Percentiles rank a stretch among this genome's conserved stretches.
Evolutionary conservation across 1,140 invertebrate species (phyloP).

Genomic region (Marisa cornuarietis): DNA sequence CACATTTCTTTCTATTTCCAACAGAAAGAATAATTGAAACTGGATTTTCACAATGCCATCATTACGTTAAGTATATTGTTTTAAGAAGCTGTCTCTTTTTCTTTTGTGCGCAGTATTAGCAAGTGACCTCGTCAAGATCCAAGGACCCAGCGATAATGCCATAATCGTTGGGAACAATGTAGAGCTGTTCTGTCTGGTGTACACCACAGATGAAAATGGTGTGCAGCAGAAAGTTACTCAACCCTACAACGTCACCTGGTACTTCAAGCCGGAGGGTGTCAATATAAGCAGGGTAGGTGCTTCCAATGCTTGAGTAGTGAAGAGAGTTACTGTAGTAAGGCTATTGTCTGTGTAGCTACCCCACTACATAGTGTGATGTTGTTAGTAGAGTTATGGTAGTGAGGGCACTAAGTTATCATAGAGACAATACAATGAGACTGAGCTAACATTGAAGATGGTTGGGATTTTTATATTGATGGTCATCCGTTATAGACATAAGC

Average conservation of each 20-base stretch:
- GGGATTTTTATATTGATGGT: too few relatives aligned
- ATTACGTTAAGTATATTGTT: not conserved
- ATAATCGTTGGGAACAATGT: constrained; percentile 6
- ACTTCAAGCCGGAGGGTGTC: constrained; percentile 15
- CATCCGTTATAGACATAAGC: too few relatives aligned
- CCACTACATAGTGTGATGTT: too few relatives aligned
- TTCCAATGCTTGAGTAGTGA: too few relatives aligned
- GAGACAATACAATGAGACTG: too few relatives aligned
- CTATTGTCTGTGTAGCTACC: too few relatives aligned
- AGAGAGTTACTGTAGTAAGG: too few relatives aligned
- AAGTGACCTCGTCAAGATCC: not conserved
- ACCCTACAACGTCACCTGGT: constrained; percentile 22
- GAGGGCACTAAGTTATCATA: too few relatives aligned
- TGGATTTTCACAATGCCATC: not conserved
- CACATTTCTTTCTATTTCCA: not conserved
- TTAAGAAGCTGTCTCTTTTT: not conserved
- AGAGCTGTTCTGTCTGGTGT: constrained; percentile 19
- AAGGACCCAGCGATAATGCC: constrained; percentile 22
- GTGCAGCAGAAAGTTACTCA: not conserved
- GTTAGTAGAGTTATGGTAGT: too few relatives aligned
- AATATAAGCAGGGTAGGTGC: constrained; percentile 9
- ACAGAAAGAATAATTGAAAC: not conserved
- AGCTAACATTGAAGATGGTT: too few relatives aligned
- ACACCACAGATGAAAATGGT: not conserved
- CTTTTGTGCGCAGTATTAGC: not conserved